Evolutionary conservation across 2,797 vertebrate genomes (phyloP).

Genomic region (Anabas testudineus): DNA sequence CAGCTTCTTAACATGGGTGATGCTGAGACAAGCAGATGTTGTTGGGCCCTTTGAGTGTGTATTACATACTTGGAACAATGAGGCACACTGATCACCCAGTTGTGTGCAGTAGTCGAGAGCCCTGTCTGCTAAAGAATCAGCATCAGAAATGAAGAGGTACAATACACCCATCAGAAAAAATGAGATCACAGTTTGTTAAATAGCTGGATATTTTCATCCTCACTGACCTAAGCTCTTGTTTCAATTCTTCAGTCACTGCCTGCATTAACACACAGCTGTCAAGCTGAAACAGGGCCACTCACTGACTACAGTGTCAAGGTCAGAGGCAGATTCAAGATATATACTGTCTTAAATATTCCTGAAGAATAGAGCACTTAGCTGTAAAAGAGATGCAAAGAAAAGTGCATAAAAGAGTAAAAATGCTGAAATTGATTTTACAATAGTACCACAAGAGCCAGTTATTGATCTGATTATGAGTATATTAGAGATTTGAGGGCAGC

Average conservation of each 20-base stretch:
- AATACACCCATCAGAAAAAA: conserved; percentile 31
- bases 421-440: conserved; percentile 31
- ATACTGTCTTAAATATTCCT: conserved; percentile 15
- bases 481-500: conserved; percentile 16
- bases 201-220: conserved; percentile 50
- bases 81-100: conserved; percentile 27
- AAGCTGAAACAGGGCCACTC: conserved; percentile 10
- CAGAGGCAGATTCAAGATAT: not conserved
- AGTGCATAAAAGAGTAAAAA: conserved; percentile 20
- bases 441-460: conserved; percentile 16
- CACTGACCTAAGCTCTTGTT: conserved; percentile 19
- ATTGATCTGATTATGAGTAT: conserved; percentile 47
- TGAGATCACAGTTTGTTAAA: conserved; percentile 9
- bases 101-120: conserved; percentile 21
- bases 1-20: not conserved
- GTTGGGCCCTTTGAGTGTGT: conserved; percentile 10
- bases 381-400: conserved; percentile 26
- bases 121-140: conserved; percentile 19
- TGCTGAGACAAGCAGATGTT: conserved; percentile 36
- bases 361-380: conserved; percentile 1
- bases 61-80: no score
- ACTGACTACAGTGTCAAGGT: not conserved
- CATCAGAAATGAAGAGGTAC: conserved; percentile 58
- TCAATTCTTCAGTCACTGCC: conserved; percentile 13
- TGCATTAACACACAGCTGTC: conserved; percentile 12